phyloP scores from a whole-genome alignment of 2,113 vertebrate genomes.

The Calcarius ornatus region DNA sequence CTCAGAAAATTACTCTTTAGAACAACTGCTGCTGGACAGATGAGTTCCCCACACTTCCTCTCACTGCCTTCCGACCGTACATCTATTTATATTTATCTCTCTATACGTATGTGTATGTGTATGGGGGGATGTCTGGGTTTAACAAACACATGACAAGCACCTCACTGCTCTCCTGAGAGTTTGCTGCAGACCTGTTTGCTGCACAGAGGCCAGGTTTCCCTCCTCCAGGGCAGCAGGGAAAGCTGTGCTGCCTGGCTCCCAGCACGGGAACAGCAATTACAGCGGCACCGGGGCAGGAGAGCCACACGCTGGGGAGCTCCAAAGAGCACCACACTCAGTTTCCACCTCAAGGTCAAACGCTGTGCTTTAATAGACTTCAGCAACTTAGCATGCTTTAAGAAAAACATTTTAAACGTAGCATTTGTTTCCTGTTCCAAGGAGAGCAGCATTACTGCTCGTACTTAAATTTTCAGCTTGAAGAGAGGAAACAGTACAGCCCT shows the following conservation, averaged over 20 bases:
- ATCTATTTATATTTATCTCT: not conserved
- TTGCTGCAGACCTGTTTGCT: not conserved
- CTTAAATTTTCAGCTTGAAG: not conserved
- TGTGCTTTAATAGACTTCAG: not conserved
- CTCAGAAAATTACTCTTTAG: not conserved
- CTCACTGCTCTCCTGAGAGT: not conserved
- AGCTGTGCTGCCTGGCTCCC: not conserved
- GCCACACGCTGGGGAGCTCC: not conserved
- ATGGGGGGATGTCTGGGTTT: not conserved
- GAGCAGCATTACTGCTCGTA: not conserved
- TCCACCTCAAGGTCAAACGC: not conserved
- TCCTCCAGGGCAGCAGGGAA: not conserved
- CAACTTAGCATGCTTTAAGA: not conserved
- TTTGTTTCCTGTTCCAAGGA: not conserved
- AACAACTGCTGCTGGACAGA: accelerated
- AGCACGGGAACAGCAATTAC: not conserved
- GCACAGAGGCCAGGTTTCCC: not conserved
- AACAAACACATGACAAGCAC: not conserved
- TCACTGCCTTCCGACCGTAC: not conserved
- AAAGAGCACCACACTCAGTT: not conserved
- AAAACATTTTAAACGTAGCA: not conserved
- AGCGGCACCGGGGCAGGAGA: not conserved
- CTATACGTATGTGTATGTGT: no score
- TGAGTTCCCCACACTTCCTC: accelerated
- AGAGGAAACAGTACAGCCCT: not conserved